Conservation (phyloP, 2,113 vertebrate species). For the Puffinus mauretanicus region DNA sequence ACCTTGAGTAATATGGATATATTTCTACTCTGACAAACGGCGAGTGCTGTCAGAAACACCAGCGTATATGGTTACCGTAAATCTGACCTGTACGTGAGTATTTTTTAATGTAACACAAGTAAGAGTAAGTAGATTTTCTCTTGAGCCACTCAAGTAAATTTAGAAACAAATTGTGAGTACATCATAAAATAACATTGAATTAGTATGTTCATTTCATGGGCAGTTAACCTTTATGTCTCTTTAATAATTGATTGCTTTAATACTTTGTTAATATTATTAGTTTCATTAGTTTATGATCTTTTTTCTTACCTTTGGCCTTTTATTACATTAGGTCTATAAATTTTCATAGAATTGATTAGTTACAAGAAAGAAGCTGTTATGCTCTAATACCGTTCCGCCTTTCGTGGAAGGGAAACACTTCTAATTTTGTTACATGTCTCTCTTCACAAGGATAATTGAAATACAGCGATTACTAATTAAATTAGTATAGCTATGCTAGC, state of each 20-base stretch:
- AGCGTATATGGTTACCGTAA: rapidly evolving
- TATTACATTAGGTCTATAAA: constrained; percentile 36
- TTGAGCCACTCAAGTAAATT: constrained; percentile 9
- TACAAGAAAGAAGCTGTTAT: constrained; percentile 1
- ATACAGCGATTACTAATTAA: neutral
- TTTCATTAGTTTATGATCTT: constrained; percentile 46
- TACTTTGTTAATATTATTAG: constrained; percentile 50
- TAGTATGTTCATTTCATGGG: constrained; percentile 54
- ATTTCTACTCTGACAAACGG: neutral
- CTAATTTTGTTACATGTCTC: neutral
- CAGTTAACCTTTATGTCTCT: constrained; percentile 49
- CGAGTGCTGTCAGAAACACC: neutral
- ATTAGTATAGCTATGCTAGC: neutral
- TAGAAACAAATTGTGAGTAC: constrained; percentile 10
- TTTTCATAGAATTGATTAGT: constrained; percentile 51
- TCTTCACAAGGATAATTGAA: constrained; percentile 9
- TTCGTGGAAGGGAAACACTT: neutral
- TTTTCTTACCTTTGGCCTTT: constrained; percentile 31
- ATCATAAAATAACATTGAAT: constrained; percentile 43
- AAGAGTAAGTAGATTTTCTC: neutral
- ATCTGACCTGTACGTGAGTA: neutral
- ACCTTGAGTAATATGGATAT: neutral
- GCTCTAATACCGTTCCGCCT: neutral
- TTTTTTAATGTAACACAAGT: neutral
- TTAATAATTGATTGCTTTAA: constrained; percentile 47